Conservation (phyloP, 92 coral and sea anemone genomes). For the Actinostola sp. region DNA sequence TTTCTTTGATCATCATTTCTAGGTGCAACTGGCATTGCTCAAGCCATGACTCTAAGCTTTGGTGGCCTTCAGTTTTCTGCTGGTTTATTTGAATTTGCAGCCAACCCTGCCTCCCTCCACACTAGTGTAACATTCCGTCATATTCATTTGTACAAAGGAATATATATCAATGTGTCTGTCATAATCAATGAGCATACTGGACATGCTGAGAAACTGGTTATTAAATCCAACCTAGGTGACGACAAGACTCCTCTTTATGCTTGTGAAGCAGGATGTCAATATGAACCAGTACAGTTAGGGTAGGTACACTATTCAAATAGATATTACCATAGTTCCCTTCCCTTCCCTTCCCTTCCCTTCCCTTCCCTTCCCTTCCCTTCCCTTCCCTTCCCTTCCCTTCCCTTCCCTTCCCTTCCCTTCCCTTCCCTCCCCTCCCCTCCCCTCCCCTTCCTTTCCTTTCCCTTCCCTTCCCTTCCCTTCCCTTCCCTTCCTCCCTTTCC, state of each 20-base stretch:
- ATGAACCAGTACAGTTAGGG: slow-evolving; percentile 89
- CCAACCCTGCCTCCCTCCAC: slow-evolving; percentile 97
- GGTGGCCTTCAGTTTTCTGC: slow-evolving; percentile 96
- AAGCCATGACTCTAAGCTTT: slow-evolving; percentile 93
- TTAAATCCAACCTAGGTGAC: slow-evolving; percentile 66
- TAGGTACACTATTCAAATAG: slow-evolving; percentile 19
- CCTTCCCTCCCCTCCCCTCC: too few relatives aligned
- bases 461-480: too few relatives aligned
- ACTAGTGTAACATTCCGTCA: slow-evolving; percentile 90
- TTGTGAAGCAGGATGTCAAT: slow-evolving; percentile 99
- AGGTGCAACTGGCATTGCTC: slow-evolving; percentile 87
- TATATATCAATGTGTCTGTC: slow-evolving; percentile 76
- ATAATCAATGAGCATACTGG: slow-evolving; percentile 82
- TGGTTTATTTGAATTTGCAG: slow-evolving; percentile 95
- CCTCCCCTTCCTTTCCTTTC: too few relatives aligned
- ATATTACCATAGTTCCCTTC: not conserved
- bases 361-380: too few relatives aligned
- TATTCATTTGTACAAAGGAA: slow-evolving; percentile 81
- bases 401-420: too few relatives aligned
- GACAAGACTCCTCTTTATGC: slow-evolving; percentile 83
- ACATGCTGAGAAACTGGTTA: slow-evolving; percentile 86
- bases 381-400: too few relatives aligned
- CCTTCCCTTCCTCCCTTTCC: too few relatives aligned
- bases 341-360: too few relatives aligned
- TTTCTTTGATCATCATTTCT: not conserved